phyloP scores from a whole-genome alignment of 2,888 invertebrate species.

The Drosophila meridiana region DNA sequence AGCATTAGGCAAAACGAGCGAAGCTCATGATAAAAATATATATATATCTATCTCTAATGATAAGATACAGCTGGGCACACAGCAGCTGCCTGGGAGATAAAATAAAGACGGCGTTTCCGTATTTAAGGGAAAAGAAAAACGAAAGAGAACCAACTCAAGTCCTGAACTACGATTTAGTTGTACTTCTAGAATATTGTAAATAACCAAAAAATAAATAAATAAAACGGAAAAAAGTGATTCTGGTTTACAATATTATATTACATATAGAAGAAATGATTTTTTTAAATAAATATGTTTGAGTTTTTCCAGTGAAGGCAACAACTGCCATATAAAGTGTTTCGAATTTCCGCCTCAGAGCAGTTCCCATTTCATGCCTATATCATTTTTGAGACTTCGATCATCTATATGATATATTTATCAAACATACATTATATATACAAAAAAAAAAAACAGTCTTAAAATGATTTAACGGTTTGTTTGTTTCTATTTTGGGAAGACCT shows the following conservation, averaged over 20 bases:
- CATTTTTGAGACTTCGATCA: not conserved
- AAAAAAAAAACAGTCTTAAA: not conserved
- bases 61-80: constrained; percentile 31
- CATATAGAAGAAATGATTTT: not conserved
- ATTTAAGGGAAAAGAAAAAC: not conserved
- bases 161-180: not conserved
- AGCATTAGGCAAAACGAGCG: constrained; percentile 4
- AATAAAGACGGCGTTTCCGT: not conserved
- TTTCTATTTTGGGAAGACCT: not conserved
- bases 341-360: not conserved
- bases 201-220: too few species aligned
- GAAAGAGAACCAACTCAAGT: not conserved
- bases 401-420: not conserved
- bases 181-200: not conserved
- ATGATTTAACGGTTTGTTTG: not conserved
- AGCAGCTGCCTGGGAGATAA: constrained; percentile 10
- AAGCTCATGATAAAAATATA: constrained; percentile 30
- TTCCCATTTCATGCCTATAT: not conserved
- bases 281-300: not conserved
- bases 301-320: not conserved
- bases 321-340: not conserved
- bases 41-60: constrained; percentile 30
- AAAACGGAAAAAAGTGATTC: too few species aligned
- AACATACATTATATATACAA: not conserved
- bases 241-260: not conserved